Evolutionary conservation across 2,113 vertebrate genomes (phyloP), one percentile per base, ranked within the genome.

Genomic region (Excalfactoria chinensis): DNA sequence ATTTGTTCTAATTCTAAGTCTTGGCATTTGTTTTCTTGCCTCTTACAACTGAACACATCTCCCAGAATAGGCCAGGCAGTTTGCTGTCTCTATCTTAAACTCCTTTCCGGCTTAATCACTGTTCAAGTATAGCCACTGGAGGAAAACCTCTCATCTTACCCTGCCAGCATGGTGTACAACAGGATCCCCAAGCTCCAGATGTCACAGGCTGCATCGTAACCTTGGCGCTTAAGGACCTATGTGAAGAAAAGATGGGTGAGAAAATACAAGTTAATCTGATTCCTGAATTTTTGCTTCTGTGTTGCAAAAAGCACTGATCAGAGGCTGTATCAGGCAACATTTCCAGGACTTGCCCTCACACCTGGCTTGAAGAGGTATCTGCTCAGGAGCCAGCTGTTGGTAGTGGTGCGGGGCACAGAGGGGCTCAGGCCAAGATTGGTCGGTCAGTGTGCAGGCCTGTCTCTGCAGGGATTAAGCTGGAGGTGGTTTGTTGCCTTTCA

Each of bases 161-260:
- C 99, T 40, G 99, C 99, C 85, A 99, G 88, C 98, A 99, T 99
- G 88, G 99, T 99, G 94, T 99, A 99, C 7, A 99, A 95, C 30
- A 99, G 97, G 95, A 99, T 98, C 16, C 99, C 99, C 93, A 99
- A 71, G 72, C 99, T 99, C 99, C 99, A 99, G 95, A 99, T 98
- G 92, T 99, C 99, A 81, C 99, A 99, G 2, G 99, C 99, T 26
- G 99, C 99, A 20, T 99, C 99, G 1, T 99, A 99, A 72, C 99
- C 99, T 89, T 99, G 99, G 41, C 98, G 98, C 96, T 98, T 99
- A 48, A 99, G 97, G 89, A 99, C 98, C 99, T 99, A 67, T 2
- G 55, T 2, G 34, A 70, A 73, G 15, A 21, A 48, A 28, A 51
- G 32, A 58, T n/a, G 59, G 5, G 18, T 1, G 7, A 18, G 11